Base-by-base conservation (phyloP, 2,888 invertebrate species). In the Lathronympha strigana region DNA sequence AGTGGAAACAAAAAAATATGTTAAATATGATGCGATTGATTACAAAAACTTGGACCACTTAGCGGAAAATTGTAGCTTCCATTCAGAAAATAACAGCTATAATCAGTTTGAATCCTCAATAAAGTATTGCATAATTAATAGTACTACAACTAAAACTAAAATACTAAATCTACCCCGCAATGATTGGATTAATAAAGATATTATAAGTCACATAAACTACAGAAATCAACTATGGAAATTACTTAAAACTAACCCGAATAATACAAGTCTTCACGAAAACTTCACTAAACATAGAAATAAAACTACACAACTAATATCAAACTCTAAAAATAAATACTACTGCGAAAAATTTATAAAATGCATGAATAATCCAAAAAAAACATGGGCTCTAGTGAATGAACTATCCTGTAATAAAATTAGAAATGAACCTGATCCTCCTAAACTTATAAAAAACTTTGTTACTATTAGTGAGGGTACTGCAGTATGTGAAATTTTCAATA, bases 121-220 rank as follows among this genome's bases (percentile, higher is more conserved):
- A 5, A 15, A 21, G 19, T 11, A n/a, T 17, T 13, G 17, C 1
- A 40, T 67, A 40, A 2, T 15, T 15, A 1, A 28, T 11, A 58
- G 36, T 38, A 63, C 55, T 36, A 57, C 40, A 17, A 17, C 17
- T 1, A 68, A 68, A 54, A 61, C 11, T 4, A 68, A 68, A 50
- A 40, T 61, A 5, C 17, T 51, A 21, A 64, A 68, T 23, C 23
- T 25, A 19, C 68, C 64, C 9, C 61, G 36, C 21, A 50, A 61
- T 2, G 62, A 71, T 13, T 71, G 71, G 72, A 71, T 72, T 11
- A 70, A 70, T 23, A 71, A 68, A 63, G 15, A 23, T 1, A 66
- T 73, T 17, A 62, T 70, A 17, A n/a, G 57, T 2, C 8, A 33
- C 8, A 71, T 73, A 50, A 57, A 70, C 21, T 25, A 40, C 11